Percentiles rank a stretch among this genome's conserved stretches.
phyloP scores from a whole-genome alignment of 2,797 vertebrate genomes.

The Chromis chromis region DNA sequence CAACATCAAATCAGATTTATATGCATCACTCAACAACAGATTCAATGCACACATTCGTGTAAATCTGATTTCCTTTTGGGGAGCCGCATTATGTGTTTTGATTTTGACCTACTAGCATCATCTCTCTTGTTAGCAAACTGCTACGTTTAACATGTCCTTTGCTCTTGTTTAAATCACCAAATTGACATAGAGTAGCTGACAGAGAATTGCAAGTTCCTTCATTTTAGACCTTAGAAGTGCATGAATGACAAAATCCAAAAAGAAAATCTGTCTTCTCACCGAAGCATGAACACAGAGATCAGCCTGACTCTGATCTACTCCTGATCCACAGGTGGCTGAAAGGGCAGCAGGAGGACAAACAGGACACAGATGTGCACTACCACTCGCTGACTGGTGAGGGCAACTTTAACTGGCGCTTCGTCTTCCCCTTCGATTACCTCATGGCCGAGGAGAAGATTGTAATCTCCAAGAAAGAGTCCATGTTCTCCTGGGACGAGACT shows the following conservation, averaged over 20 bases:
- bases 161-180: conserved; percentile 51
- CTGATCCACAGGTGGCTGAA: conserved; percentile 92
- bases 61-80: conserved; percentile 66
- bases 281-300: neutral
- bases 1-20: conserved; percentile 65
- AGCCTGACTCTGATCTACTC: conserved; percentile 11
- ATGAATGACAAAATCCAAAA: conserved; percentile 50
- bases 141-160: conserved; percentile 45
- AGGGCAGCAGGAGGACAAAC: conserved; percentile 98
- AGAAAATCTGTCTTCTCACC: conserved; percentile 15
- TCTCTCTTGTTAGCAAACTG: conserved; percentile 69
- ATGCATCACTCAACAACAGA: neutral
- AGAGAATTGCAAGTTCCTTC: conserved; percentile 26
- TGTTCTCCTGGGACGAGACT: conserved; percentile 99
- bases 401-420: conserved; percentile 98
- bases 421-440: conserved; percentile 97
- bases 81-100: conserved; percentile 54
- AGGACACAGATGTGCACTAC: conserved; percentile 98
- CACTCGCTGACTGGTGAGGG: conserved; percentile 97
- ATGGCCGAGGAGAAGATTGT: conserved; percentile 97
- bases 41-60: neutral
- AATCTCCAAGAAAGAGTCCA: conserved; percentile 98
- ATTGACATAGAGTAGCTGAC: conserved; percentile 37
- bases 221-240: conserved; percentile 43
- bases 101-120: conserved; percentile 66